Evolutionary conservation across 2,888 invertebrate species (phyloP).

Genomic region (Lysandra bellargus): DNA sequence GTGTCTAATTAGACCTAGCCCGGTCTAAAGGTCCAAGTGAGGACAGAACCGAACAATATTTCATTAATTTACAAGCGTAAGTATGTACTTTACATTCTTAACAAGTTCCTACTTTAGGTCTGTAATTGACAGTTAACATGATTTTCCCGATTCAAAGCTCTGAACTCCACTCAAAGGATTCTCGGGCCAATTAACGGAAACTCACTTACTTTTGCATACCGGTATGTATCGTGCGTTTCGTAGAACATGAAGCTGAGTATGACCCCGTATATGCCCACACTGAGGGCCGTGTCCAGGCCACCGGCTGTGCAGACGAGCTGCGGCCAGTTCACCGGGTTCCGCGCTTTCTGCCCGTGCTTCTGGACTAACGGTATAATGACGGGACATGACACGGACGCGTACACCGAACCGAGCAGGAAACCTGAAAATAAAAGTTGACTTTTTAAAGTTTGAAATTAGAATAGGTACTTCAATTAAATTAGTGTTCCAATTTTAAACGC

Average conservation of each 20-base stretch:
- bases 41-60: no score
- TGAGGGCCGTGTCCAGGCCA: conserved; percentile 66
- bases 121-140: neutral
- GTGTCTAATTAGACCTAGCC: no score
- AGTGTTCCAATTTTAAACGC: no score
- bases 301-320: conserved; percentile 67
- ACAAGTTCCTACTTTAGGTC: no score
- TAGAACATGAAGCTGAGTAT: conserved; percentile 61
- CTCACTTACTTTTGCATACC: conserved; percentile 58
- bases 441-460: neutral
- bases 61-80: no score
- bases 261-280: conserved; percentile 69
- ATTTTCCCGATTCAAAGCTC: neutral
- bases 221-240: conserved; percentile 54
- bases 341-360: conserved; percentile 48
- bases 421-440: conserved; percentile 46
- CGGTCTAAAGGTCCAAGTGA: no score
- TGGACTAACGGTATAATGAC: conserved; percentile 65
- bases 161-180: neutral
- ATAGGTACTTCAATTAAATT: neutral
- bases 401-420: conserved; percentile 62
- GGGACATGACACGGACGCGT: conserved; percentile 68
- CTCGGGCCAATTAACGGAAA: neutral
- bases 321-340: conserved; percentile 59
- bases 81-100: no score